Evolutionary conservation across 2,113 vertebrate genomes (phyloP).

Genomic region (Pungitius pungitius): DNA sequence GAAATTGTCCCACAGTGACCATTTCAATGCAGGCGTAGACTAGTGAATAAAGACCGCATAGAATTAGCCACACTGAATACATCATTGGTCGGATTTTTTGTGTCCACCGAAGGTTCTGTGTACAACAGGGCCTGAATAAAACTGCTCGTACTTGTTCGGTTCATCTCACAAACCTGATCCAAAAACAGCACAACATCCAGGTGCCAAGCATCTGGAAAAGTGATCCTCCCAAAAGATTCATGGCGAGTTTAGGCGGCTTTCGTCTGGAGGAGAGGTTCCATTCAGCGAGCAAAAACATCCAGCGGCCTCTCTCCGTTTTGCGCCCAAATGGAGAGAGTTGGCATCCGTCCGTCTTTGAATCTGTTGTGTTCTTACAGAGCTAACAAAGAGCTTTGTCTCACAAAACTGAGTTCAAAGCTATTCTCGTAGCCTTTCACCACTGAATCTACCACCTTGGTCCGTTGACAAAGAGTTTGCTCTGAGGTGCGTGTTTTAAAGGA

Average conservation of each 20-base stretch:
- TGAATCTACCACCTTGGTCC: background rate
- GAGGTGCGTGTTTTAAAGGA: constrained; percentile 18
- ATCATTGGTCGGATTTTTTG: background rate
- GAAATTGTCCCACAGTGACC: constrained; percentile 12
- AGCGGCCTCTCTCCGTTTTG: background rate
- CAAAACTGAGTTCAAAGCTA: background rate
- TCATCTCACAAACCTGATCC: constrained; percentile 38
- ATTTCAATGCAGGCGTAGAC: constrained; percentile 11
- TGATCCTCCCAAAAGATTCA: constrained; percentile 32
- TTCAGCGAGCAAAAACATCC: constrained; percentile 30
- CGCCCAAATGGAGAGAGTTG: background rate
- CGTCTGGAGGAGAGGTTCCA: constrained; percentile 23
- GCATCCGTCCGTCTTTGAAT: background rate
- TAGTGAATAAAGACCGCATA: constrained; percentile 12
- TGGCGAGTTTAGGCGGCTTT: background rate
- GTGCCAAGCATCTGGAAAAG: constrained; percentile 54
- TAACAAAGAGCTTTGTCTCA: background rate
- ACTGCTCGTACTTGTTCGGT: background rate
- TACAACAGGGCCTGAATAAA: background rate
- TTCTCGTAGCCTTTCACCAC: background rate
- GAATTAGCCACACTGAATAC: constrained; percentile 11
- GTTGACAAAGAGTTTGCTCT: constrained; percentile 13
- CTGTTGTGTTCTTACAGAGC: constrained; percentile 6
- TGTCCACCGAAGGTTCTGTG: background rate
- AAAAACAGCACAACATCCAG: constrained; percentile 47